Evolutionary conservation across 2,797 vertebrate species (phyloP), one percentile per base, ranked within the genome.

Genomic region (Chlorospingus flavigularis): DNA sequence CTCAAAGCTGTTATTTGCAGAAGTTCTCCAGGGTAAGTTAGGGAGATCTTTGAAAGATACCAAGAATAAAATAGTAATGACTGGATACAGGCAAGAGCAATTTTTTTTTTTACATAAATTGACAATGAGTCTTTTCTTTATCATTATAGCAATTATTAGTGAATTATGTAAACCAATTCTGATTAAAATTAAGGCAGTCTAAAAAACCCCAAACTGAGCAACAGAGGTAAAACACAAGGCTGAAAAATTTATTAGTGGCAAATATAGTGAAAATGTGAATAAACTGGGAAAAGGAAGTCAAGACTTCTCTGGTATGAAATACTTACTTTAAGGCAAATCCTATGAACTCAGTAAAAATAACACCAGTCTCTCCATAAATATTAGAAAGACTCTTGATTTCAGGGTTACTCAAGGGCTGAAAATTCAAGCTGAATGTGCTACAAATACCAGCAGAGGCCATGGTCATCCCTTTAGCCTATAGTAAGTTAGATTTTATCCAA

Each of bases 241-340:
- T 61, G 20, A 88, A 66, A 45, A 76, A 33, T 67, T n/a, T 82
- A 31, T 43, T 76, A 67, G 48, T 42, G 43, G n/a, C 28, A 82
- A 79, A 61, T 55, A 60, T 3, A 84, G 63, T 0, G 2, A 30
- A 78, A 90, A 76, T 70, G 10, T 58, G 47, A 63, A 39, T 54
- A 40, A 84, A 92, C 13, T 68, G 35, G 71, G 53, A 51, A 73
- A 82, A 76, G 20, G 17, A 61, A 57, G 35, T n/a, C 30, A 19
- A 30, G 31, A 40, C 37, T 67, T 35, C n/a, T 63, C 71, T 48
- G 28, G 7, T 58, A 77, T 62, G 45, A 89, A 95, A 67, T 82
- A 89, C 55, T 95, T 92, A 72, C 37, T 87, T 78, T 79, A 82
- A 85, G n/a, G 74, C 31, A 73, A 85, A 85, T 72, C 53, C 53